Evolutionary conservation across 1,140 invertebrate species (phyloP), one percentile per base, ranked within the genome.

Genomic region (Orchesella cincta): DNA sequence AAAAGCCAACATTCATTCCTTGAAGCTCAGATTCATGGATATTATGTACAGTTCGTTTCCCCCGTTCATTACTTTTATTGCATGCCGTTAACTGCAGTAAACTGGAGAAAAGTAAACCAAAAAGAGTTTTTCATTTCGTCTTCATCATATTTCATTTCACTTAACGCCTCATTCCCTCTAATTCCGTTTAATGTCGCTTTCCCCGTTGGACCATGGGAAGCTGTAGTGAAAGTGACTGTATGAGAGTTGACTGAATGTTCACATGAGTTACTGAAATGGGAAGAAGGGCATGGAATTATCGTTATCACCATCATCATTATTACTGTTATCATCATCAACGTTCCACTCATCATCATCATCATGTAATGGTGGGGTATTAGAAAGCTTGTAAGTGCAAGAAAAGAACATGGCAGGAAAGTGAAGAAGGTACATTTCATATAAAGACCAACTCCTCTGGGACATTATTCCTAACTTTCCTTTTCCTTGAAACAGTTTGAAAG

Each of bases 121-220:
- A 3, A 46, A 46, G 29, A 5, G 62, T 67, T 23, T 31, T 29
- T 67, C 31, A 8, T 73, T 71, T 20, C 28, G 2, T 33, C 67
- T 34, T 71, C 67, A 71, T 73, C 71, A 73, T 73, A 73, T 51
- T 73, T 73, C 71, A 73, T 73, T 73, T 73, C 71, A 73, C 35
- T 73, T 51, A 73, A 73, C 71, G 39, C 71, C 28, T 36, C 71
- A 23, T 51, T 73, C 71, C 26, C 71, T 23, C 14, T 51, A 46
- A 73, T 73, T 73, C 71, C 71, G 46, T 73, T 73, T 73, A 36
- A 73, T 73, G 35, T 73, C 71, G 35, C 12, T 67, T 67, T 33
- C 62, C 31, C 62, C n/a, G 12, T 57, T 16, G 12, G 54, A 8
- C 26, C 54, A 62, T 62, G 26, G 3, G 26, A 62, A 62, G 8